These are phyloP conservation scores for Forbesichthys papilliferus DNA, from an alignment of 2,113 vertebrate species.

Conservation along the genomic window DNA sequence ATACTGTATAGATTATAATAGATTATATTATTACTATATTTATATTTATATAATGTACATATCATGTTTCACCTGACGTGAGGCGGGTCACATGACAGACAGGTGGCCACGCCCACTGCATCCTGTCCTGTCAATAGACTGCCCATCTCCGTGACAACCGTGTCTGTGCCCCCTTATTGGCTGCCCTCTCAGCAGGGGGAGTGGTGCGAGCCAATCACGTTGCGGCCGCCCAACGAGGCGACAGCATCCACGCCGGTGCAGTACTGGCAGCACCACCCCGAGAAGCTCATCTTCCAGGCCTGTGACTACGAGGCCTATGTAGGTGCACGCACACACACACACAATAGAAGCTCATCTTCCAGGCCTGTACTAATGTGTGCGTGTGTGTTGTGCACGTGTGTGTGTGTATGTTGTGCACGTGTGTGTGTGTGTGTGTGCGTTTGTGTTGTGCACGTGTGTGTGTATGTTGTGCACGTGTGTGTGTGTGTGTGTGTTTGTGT, in stretches of 20 bases:
- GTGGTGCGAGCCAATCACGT: conserved; percentile 98
- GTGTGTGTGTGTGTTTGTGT: conserved; percentile 31
- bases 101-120: too few species aligned
- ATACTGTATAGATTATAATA: too few species aligned
- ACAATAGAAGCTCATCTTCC: conserved; percentile 94
- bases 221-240: conserved; percentile 95
- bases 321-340: conserved; percentile 69
- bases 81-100: too few species aligned
- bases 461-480: neutral
- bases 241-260: conserved; percentile 97
- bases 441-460: conserved; percentile 22
- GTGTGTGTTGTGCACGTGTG: neutral
- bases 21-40: too few species aligned
- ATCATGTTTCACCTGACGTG: too few species aligned
- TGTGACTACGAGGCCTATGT: conserved; percentile 99
- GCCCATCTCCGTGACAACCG: neutral
- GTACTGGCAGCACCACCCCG: conserved; percentile 98
- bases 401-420: neutral
- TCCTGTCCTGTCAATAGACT: neutral
- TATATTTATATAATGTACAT: too few species aligned
- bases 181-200: conserved; percentile 92
- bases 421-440: conserved; percentile 10
- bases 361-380: conserved; percentile 77
- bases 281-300: conserved; percentile 99
- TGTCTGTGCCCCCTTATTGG: conserved; percentile 1